These are phyloP conservation scores for Eupithecia pulchellata DNA, from an alignment of 2,888 invertebrate species.

Conservation along the genomic window DNA sequence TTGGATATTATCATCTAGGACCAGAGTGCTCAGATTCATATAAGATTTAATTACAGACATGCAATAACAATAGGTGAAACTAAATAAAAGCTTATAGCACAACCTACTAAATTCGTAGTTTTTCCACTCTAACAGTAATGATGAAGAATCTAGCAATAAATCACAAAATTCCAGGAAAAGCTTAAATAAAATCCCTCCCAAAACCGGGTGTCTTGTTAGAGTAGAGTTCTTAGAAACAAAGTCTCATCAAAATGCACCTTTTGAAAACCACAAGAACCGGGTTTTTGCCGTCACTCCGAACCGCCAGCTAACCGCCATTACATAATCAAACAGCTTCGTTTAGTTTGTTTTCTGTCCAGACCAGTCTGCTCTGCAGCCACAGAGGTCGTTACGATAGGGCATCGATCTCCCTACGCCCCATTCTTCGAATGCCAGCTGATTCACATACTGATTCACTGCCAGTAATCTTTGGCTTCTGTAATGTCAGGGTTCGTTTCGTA, in stretches of 20 bases:
- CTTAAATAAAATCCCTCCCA: background rate
- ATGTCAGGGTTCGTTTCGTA: constrained; percentile 13
- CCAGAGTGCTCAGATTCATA: background rate
- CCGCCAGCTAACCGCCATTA: constrained; percentile 19
- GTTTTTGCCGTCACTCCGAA: constrained; percentile 1
- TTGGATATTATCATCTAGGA: background rate
- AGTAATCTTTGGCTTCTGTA: constrained; percentile 11
- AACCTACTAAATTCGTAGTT: background rate
- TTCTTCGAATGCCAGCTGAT: constrained; percentile 33
- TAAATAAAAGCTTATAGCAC: background rate
- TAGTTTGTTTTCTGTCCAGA: constrained; percentile 11
- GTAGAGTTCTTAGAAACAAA: constrained; percentile 4
- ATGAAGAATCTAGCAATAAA: background rate
- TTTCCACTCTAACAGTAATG: background rate
- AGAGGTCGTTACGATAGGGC: constrained; percentile 38
- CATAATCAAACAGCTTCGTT: constrained; percentile 27
- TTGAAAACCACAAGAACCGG: background rate
- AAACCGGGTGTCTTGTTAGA: background rate
- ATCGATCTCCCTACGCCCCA: constrained; percentile 34
- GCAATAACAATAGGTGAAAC: background rate
- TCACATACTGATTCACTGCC: constrained; percentile 29
- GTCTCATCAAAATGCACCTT: constrained; percentile 1
- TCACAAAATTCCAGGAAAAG: background rate
- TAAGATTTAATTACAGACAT: background rate
- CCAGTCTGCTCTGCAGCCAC: constrained; percentile 34